Evolutionary conservation across 2,113 vertebrate genomes (phyloP).

Genomic region (Elephantulus edwardii): DNA sequence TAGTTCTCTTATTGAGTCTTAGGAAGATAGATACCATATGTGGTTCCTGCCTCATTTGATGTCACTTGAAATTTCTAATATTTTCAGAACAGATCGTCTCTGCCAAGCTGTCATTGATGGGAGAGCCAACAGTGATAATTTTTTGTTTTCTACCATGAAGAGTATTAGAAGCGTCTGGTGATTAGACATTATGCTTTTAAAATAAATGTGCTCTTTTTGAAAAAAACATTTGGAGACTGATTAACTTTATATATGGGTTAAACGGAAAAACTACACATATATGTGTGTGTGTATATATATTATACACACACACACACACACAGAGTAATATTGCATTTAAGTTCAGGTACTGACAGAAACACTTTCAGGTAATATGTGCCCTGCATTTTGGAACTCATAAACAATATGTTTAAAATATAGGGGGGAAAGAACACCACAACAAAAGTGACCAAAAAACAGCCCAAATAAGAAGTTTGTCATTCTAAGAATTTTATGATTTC

Average conservation of each 20-base stretch:
- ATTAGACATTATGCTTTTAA: no score
- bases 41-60: neutral
- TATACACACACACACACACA: no score
- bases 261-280: no score
- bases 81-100: conserved; percentile 38
- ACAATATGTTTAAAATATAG: conserved; percentile 26
- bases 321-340: conserved; percentile 45
- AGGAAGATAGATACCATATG: neutral
- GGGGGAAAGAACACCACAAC: no score
- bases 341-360: conserved; percentile 33
- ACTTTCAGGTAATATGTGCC: neutral
- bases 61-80: conserved; percentile 47
- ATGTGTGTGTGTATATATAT: no score
- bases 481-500: conserved; percentile 54
- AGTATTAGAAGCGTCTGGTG: no score
- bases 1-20: conserved; percentile 42
- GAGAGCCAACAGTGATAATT: neutral
- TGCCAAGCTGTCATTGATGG: neutral
- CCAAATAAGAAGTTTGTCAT: no score
- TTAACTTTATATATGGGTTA: no score
- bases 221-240: no score
- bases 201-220: no score
- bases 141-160: no score
- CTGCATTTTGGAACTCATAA: conserved; percentile 54
- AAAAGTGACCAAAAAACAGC: no score